Percentiles rank a stretch among this genome's conserved stretches.
Conservation (phyloP, 2,888 invertebrate genomes). For the Tetranychus truncatus region DNA sequence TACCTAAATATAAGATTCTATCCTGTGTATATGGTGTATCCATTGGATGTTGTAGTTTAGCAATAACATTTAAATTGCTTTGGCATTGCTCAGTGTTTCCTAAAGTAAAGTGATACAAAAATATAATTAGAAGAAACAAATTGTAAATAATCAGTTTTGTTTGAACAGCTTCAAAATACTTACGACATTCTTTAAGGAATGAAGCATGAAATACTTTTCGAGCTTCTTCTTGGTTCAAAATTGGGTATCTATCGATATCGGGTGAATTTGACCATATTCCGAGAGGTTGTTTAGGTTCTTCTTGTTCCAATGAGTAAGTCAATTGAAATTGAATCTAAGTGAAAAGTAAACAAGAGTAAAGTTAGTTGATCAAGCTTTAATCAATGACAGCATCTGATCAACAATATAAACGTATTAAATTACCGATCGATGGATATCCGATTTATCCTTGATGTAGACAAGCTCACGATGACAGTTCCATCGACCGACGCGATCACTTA, state of each 20-base stretch:
- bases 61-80: constrained; percentile 52
- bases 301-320: constrained; percentile 52
- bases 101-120: neutral
- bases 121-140: too few relatives aligned
- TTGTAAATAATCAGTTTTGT: neutral
- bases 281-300: neutral
- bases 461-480: constrained; percentile 50
- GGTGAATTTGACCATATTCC: too few relatives aligned
- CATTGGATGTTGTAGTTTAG: constrained; percentile 39
- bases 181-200: constrained; percentile 25
- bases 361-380: neutral
- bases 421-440: constrained; percentile 46
- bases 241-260: constrained; percentile 58
- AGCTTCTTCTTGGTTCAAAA: constrained; percentile 54
- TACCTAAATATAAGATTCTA: constrained; percentile 16
- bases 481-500: neutral
- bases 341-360: neutral
- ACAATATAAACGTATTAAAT: neutral
- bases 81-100: constrained; percentile 52
- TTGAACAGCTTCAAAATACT: too few relatives aligned
- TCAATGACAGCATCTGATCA: too few relatives aligned
- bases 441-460: constrained; percentile 69
- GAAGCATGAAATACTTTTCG: constrained; percentile 26
- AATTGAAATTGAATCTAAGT: constrained; percentile 52
- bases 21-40: constrained; percentile 3